phyloP scores from a whole-genome alignment of 2,888 invertebrate species.

The Chrysolina oricalcia region DNA sequence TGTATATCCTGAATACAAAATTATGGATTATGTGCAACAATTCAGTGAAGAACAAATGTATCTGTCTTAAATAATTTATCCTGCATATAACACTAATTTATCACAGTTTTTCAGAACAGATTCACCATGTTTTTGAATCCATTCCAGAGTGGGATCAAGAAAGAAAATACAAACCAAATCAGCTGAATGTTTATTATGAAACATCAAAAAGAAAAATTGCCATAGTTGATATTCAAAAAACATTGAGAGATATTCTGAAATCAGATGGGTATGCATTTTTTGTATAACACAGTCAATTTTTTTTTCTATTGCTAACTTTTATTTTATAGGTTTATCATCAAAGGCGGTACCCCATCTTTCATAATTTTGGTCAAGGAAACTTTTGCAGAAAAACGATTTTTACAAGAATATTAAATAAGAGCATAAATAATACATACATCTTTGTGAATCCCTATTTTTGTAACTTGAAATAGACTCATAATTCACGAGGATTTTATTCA shows the following conservation, averaged over 20 bases:
- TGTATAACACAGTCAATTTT: conserved; percentile 9
- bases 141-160: conserved; percentile 83
- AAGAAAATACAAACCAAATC: conserved; percentile 76
- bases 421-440: neutral
- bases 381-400: conserved; percentile 75
- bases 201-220: conserved; percentile 77
- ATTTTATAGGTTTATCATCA: conserved; percentile 75
- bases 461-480: neutral
- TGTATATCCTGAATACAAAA: conserved; percentile 90
- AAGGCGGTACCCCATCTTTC: conserved; percentile 80
- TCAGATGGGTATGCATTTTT: conserved; percentile 73
- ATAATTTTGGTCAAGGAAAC: conserved; percentile 77
- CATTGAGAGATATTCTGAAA: conserved; percentile 77
- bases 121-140: conserved; percentile 81
- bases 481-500: neutral
- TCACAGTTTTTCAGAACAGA: conserved; percentile 75
- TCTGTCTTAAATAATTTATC: conserved; percentile 48
- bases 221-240: conserved; percentile 74
- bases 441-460: neutral
- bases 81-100: neutral
- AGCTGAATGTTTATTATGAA: conserved; percentile 84
- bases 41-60: conserved; percentile 84
- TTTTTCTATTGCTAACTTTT: conserved; percentile 32
- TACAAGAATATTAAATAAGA: conserved; percentile 62
- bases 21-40: conserved; percentile 89